Base-by-base conservation (phyloP, 2,797 vertebrate species). In the Alectoris magna region DNA sequence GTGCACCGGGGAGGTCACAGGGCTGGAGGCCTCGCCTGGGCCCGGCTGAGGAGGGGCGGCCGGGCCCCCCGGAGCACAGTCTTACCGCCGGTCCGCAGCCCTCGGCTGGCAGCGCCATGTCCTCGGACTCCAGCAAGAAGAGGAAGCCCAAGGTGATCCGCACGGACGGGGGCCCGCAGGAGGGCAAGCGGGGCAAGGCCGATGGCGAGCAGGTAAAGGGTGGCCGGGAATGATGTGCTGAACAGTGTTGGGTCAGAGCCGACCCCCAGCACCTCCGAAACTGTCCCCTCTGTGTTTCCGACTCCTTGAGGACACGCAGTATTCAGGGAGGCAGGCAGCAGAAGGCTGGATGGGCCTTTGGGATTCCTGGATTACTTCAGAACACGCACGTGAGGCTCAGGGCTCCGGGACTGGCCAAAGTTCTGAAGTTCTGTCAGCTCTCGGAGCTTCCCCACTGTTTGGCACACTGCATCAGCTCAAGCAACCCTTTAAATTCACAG, bases 131-230 rank as follows among this genome's bases (percentile, higher is more conserved):
- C 6, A 97, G 98, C 93, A 99, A 99, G 97, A 99, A 99, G 92
- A 97, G 99, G 82, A 99, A 99, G 82, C 98, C 99, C 18, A 99
- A 99, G 97, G 99, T 99, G 63, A 98, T 99, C 93, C 98, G 99
- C 49, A 98, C 96, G 7, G 99, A 99, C 15, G 98, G 98, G 62
- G 97, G 96, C 16, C 98, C 98, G 1, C 94, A 98, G 3, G 99
- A 99, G 92, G 98, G 97, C 93, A 99, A 99, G 97, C 97, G 98
- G 36, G 97, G 95, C 91, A 98, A 99, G 9, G 97, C 94, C 7
- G 99, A 99, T 2, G 94, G 90, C 0, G 95, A 96, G 29, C 95
- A 96, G 95, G 92, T 94, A 23, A 49, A 55, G 41, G 53, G 51
- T 4, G 55, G n/a, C 55, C 19, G 53, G 53, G 53, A 55, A 7